Evolutionary conservation across 2,113 vertebrate species (phyloP).

Genomic region (Romanogobio albipinnatus): DNA sequence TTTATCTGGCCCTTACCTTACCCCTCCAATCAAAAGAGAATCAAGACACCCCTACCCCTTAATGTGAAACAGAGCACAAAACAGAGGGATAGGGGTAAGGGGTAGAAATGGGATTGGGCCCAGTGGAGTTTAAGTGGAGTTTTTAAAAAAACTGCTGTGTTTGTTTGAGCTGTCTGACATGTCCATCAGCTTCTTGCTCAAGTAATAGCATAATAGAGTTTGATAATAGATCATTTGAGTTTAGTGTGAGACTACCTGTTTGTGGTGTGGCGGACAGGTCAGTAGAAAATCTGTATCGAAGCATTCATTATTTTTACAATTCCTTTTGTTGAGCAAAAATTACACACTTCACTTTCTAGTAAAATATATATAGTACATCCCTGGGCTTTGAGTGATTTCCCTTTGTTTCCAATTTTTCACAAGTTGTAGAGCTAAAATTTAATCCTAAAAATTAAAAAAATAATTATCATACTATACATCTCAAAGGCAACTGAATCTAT

Average conservation of each 20-base stretch:
- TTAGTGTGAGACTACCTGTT: background rate
- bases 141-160: background rate
- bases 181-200: background rate
- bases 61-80: too few relatives aligned
- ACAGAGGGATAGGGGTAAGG: too few relatives aligned
- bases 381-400: constrained; percentile 38
- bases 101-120: too few relatives aligned
- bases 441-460: constrained; percentile 7
- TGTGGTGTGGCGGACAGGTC: background rate
- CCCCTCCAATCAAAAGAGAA: too few relatives aligned
- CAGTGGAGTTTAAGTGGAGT: too few relatives aligned
- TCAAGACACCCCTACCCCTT: too few relatives aligned
- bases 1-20: too few relatives aligned
- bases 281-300: background rate
- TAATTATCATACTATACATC: constrained; percentile 35
- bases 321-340: background rate
- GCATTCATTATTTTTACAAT: background rate
- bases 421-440: constrained; percentile 24
- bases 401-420: constrained; percentile 40
- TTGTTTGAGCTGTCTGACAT: background rate
- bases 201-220: background rate
- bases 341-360: constrained; percentile 14
- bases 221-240: background rate
- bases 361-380: constrained; percentile 14
- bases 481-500: constrained; percentile 50